Evolutionary conservation across 2,797 vertebrate genomes (phyloP), one percentile per base, ranked within the genome.

Genomic region (Parotocinclus haroldoi): DNA sequence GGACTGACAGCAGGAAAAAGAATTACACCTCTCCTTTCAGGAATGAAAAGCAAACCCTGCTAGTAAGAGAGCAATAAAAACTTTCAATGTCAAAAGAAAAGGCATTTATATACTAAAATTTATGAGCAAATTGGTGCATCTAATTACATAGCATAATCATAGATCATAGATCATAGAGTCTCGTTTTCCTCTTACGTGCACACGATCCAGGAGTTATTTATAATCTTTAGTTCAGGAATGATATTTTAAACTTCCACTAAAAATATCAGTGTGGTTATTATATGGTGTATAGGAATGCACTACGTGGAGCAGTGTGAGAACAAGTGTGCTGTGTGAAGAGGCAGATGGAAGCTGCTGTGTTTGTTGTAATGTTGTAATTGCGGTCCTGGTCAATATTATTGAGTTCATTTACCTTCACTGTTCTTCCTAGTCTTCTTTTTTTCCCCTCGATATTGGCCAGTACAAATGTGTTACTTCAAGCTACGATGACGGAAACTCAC

Each of bases 11-110:
- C 85, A 86, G 86, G 83, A 85, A 88, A 78, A 86, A 87, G 89
- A 89, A 89, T 89, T 86, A 88, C 81, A 63, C 75, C 83, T 82
- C 78, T 87, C 80, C 82, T 86, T 85, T 88, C 85, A 86, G 88
- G 86, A 88, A 89, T 86, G 89, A 87, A 89, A 87, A 83, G 74
- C 65, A 76, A 83, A 79, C 82, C 87, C 83, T 84, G 80, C 84
- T 79, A 77, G 76, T 80, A 83, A 76, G 48, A 81, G 81, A 83
- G 82, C 79, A 71, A 74, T 85, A 87, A 88, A 86, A 64, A 39
- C 44, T 57, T 18, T 7, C 53, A 38, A 10, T 53, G 61, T 71
- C 46, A 58, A 27, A 76, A 73, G 79, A 77, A 79, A 84, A 78
- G 80, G 67, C 71, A 74, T 80, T 76, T 79, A 77, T 65, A 46